Percentiles rank a stretch among this genome's conserved stretches.
Conservation (phyloP, 1,140 invertebrate genomes). For the Microplitis mediator region DNA sequence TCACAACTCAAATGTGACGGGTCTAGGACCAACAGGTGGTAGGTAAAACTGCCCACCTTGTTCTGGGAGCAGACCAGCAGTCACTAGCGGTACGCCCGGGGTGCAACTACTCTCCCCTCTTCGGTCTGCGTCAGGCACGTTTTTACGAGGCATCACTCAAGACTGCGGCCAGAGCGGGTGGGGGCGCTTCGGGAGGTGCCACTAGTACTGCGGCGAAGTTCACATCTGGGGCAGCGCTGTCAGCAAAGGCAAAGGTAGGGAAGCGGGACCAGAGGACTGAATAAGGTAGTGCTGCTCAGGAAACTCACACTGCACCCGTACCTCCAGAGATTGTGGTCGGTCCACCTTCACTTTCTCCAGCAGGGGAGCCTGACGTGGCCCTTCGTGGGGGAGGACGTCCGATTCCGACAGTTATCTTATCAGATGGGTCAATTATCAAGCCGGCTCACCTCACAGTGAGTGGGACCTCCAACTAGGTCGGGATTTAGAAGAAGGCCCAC, state of each 20-base stretch:
- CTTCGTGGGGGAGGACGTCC: no score
- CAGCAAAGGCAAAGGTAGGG: not conserved
- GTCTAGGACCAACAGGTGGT: no score
- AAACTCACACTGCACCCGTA: no score
- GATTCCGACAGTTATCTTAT: no score
- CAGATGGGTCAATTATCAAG: not conserved
- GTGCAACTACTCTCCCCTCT: not conserved
- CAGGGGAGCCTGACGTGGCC: no score
- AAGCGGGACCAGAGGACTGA: no score
- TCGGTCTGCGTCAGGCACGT: not conserved
- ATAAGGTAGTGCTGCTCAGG: no score
- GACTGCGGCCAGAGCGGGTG: not conserved
- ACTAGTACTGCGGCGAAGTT: no score
- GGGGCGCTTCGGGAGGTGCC: not conserved
- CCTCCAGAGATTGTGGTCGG: no score
- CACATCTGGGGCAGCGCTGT: no score
- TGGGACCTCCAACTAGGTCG: not conserved
- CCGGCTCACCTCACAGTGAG: not conserved
- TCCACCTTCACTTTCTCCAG: no score
- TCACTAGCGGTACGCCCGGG: not conserved
- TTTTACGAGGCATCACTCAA: not conserved
- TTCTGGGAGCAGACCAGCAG: not conserved
- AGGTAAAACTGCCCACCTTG: not conserved
- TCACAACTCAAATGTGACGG: no score
- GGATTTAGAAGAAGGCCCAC: not conserved